Evolutionary conservation across 2,888 invertebrate genomes (phyloP).

Genomic region (Noctua pronuba): DNA sequence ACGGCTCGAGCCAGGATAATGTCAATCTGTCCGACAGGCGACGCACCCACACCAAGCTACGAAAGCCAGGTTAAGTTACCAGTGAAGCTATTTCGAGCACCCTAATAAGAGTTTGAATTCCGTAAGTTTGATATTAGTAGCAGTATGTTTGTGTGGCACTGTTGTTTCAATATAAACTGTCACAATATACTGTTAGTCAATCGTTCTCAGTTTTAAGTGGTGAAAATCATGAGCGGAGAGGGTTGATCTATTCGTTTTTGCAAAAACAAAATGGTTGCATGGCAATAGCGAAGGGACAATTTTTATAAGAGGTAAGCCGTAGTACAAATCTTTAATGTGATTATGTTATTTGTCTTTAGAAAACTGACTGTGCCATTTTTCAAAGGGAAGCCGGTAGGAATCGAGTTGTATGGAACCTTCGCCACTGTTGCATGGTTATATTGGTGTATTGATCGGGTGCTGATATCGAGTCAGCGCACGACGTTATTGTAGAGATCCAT

Average conservation of each 20-base stretch:
- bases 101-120: conserved; percentile 23
- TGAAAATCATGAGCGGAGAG: neutral
- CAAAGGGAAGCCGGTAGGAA: no score
- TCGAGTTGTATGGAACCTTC: no score
- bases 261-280: neutral
- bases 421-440: neutral
- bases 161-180: neutral
- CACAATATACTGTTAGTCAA: neutral
- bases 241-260: neutral
- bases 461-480: neutral
- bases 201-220: neutral
- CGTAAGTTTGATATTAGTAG: neutral
- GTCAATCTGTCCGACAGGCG: conserved; percentile 67
- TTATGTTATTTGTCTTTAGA: no score
- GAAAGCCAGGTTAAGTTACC: conserved; percentile 58
- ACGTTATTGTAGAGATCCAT: neutral
- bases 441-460: neutral
- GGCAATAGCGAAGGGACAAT: no score
- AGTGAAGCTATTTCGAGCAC: conserved; percentile 36
- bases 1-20: conserved; percentile 69
- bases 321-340: no score
- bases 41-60: conserved; percentile 53
- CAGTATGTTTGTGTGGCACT: neutral
- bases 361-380: no score
- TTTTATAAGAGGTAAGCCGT: no score